phyloP scores from a whole-genome alignment of 2,888 invertebrate genomes.

The Ophion costatus region DNA sequence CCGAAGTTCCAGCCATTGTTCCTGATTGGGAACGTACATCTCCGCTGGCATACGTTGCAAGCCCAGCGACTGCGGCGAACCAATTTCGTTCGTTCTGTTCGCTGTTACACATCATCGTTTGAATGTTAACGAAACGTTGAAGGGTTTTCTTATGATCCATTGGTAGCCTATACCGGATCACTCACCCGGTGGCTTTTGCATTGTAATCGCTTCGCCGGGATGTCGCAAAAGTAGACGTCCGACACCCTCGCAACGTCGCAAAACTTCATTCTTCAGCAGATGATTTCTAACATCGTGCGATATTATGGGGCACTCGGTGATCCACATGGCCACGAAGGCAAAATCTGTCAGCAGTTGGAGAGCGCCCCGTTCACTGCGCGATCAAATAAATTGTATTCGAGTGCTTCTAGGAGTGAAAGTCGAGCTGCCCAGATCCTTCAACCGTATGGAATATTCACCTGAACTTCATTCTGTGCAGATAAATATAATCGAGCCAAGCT shows the following conservation, averaged over 20 bases:
- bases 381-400: background rate
- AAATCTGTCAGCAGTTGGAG: slow-evolving; percentile 92
- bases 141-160: background rate
- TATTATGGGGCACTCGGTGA: slow-evolving; percentile 87
- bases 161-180: slow-evolving; percentile 5
- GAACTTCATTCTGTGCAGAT: slow-evolving; percentile 92
- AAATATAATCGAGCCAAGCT: slow-evolving; percentile 94
- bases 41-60: slow-evolving; percentile 92
- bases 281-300: slow-evolving; percentile 84
- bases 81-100: slow-evolving; percentile 74
- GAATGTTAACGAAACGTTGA: background rate
- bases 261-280: slow-evolving; percentile 84
- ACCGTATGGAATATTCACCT: slow-evolving; percentile 80
- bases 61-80: slow-evolving; percentile 82
- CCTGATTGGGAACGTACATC: slow-evolving; percentile 96
- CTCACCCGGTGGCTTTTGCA: slow-evolving; percentile 83
- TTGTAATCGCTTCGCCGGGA: slow-evolving; percentile 93
- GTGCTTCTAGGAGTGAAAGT: background rate
- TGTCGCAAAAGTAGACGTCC: slow-evolving; percentile 91
- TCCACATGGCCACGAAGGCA: slow-evolving; percentile 91
- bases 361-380: slow-evolving; percentile 88
- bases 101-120: slow-evolving; percentile 64
- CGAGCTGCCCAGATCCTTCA: background rate
- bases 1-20: slow-evolving; percentile 93
- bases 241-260: slow-evolving; percentile 92